Conservation (phyloP, 2,113 vertebrate genomes). For the Oxyura jamaicensis region DNA sequence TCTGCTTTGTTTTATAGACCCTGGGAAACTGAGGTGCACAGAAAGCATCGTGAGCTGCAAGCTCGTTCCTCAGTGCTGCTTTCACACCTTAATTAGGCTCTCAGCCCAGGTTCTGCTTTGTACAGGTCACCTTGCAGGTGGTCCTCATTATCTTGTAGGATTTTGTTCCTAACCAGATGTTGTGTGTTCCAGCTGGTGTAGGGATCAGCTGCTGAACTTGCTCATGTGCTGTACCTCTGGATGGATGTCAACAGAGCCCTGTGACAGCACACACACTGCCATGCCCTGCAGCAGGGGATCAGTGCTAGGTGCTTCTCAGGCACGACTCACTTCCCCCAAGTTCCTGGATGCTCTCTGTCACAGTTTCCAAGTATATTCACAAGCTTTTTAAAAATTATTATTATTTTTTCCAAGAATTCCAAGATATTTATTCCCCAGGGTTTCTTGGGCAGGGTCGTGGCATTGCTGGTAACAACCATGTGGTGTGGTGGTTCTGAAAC, state of each 20-base stretch:
- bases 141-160: background rate
- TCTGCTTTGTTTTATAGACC: background rate
- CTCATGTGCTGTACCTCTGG: no score
- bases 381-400: background rate
- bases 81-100: background rate
- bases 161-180: background rate
- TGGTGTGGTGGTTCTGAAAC: background rate
- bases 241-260: accelerated
- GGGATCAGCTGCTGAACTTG: background rate
- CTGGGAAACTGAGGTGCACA: background rate
- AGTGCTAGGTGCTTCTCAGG: background rate
- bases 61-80: background rate
- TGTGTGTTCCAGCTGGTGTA: background rate
- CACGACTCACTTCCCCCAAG: background rate
- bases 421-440: background rate
- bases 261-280: accelerated
- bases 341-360: background rate
- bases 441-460: background rate
- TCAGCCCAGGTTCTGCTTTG: background rate
- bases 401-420: background rate
- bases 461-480: background rate
- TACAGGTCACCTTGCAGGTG: background rate
- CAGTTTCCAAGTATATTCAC: background rate
- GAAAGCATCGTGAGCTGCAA: background rate
- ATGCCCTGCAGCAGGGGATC: background rate